A percentile compares a stretch with the other conserved stretches of the same genome.
Evolutionary conservation across 2,797 vertebrate genomes (phyloP).

Genomic region (Pipistrellus kuhlii): DNA sequence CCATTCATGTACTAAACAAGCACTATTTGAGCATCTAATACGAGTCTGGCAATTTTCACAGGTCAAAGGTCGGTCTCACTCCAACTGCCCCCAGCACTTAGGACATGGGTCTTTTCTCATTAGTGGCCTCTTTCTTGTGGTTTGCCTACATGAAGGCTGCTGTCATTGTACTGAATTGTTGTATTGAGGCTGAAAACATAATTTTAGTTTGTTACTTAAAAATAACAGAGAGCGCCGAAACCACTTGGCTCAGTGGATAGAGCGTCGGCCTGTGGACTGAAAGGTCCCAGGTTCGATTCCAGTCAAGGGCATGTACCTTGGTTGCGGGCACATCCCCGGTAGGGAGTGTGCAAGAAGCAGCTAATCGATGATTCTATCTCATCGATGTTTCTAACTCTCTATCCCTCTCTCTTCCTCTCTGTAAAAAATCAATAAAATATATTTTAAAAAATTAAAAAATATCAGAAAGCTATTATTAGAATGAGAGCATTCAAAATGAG

Average conservation of each 20-base stretch:
- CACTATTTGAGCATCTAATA: background rate
- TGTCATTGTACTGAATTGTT: background rate
- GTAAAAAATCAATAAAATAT: too few species aligned
- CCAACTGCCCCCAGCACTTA: background rate
- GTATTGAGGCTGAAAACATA: background rate
- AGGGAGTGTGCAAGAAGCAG: too few species aligned
- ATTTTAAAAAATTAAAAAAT: background rate
- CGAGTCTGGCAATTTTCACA: background rate
- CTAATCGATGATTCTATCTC: too few species aligned
- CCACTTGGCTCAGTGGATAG: too few species aligned
- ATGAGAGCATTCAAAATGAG: constrained; percentile 7
- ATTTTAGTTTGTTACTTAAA: background rate
- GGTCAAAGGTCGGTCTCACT: background rate
- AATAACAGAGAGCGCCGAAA: background rate
- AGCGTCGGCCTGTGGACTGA: too few species aligned
- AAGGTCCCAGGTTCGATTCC: too few species aligned
- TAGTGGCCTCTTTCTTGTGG: background rate
- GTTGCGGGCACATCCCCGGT: too few species aligned
- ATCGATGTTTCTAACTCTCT: too few species aligned
- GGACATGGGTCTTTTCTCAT: background rate
- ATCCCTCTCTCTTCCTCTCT: too few species aligned
- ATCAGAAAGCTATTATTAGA: background rate
- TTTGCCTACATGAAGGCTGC: background rate
- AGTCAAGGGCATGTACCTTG: too few species aligned
- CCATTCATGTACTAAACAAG: background rate